These are phyloP conservation scores for Apis cerana DNA, from an alignment of 1,140 invertebrate genomes.

Conservation along the genomic window DNA sequence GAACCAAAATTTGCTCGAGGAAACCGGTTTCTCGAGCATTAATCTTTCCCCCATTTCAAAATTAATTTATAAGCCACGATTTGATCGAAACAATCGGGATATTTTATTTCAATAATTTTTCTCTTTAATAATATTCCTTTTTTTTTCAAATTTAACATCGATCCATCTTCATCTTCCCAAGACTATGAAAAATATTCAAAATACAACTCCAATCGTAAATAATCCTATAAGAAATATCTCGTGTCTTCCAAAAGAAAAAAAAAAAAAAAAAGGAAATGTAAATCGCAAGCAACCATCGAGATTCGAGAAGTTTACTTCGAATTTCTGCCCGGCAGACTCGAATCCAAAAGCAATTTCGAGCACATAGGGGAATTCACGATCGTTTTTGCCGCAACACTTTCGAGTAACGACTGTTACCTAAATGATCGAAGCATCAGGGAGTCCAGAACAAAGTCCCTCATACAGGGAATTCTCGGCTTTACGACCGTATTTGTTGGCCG, in stretches of 20 bases:
- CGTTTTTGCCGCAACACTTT: not conserved
- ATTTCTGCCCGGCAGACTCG: not conserved
- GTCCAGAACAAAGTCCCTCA: slow-evolving; percentile 17
- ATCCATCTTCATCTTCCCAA: too few species aligned
- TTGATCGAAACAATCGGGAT: not conserved
- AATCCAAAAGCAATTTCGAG: not conserved
- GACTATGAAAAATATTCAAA: too few species aligned
- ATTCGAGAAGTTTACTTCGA: too few species aligned
- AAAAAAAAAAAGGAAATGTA: too few species aligned
- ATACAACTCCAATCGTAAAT: too few species aligned
- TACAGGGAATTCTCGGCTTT: slow-evolving; percentile 51
- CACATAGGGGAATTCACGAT: not conserved
- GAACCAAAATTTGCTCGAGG: not conserved
- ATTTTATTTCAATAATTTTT: too few species aligned
- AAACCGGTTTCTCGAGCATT: not conserved
- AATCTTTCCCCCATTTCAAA: not conserved
- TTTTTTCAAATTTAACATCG: too few species aligned
- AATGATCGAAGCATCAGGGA: not conserved
- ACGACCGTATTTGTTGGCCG: slow-evolving; percentile 71
- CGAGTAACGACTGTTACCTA: not conserved
- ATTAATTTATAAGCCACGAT: not conserved
- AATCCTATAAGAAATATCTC: too few species aligned
- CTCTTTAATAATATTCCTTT: too few species aligned
- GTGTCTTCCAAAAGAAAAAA: too few species aligned
- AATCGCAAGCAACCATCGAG: too few species aligned